Evolutionary conservation across 2,888 invertebrate genomes (phyloP), one percentile per base, ranked within the genome.

Genomic region (Napeogenes sylphis): DNA sequence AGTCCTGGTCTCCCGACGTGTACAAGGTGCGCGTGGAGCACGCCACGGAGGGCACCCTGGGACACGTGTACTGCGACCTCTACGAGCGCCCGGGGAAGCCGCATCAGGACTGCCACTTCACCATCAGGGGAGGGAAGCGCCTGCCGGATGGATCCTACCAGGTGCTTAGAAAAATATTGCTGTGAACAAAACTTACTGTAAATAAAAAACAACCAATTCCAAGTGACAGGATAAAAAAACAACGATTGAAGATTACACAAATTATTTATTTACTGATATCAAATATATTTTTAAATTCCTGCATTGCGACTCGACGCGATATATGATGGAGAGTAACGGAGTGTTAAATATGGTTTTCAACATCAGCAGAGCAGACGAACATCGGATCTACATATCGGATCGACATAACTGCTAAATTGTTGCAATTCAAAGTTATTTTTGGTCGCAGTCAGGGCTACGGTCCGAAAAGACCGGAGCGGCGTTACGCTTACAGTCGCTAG

Each of bases 61-160:
- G 99, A 0, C 93, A 97, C 78, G 98, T 99, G 74, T 99, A 99
- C 87, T 98, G 99, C 84, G 99, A 99, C 89, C 95, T 99, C 77
- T 99, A 96, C 80, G 97, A 97, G 84, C 91, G 98, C 59, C 88
- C 92, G 33, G 95, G 95, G n/a, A 99, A 99, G 87, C 96, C 97
- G 4, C 95, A 96, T 84, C 98, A 98, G 90, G 99, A 99, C 84
- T 99, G 99, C 77, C 99, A 99, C 85, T 99, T 98, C 87, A 99
- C 99, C 0, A 98, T 99, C 71, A 95, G 96, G 78, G 99, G 99
- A 10, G 99, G 99, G 5, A 95, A 96, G 81, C 83, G 92, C 64
- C 82, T 96, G 64, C 79, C 93, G 0, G 94, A 97, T 78, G 96
- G 96, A 2, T 91, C 92, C 14, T 99, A 98, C 78, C 98, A 98